These are phyloP conservation scores for Haplochromis burtoni DNA, from an alignment of 2,113 vertebrate genomes.

Conservation along the genomic window DNA sequence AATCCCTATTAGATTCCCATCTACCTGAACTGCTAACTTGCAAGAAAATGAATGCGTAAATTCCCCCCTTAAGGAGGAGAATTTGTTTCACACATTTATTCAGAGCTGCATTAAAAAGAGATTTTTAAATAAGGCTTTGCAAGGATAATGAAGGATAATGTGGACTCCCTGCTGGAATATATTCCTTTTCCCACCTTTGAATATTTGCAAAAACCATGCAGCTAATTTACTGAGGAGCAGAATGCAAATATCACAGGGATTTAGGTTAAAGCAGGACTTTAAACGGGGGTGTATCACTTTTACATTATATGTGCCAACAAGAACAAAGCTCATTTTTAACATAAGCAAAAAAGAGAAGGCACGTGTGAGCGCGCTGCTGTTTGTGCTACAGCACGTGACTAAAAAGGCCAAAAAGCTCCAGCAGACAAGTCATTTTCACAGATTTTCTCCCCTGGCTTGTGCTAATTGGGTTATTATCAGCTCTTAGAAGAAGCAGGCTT, in stretches of 20 bases:
- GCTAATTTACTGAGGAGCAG: conserved; percentile 1
- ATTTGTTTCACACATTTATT: conserved; percentile 8
- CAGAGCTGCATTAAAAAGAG: neutral
- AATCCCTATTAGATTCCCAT: neutral
- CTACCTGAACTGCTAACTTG: conserved; percentile 19
- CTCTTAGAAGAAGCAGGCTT: neutral
- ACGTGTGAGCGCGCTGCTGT: neutral
- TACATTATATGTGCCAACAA: neutral
- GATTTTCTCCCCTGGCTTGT: neutral
- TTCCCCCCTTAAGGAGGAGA: neutral
- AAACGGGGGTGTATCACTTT: neutral
- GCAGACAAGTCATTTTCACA: neutral
- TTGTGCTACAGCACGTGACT: neutral
- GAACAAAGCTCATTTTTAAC: neutral
- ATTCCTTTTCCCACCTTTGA: neutral
- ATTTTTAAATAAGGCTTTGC: conserved; percentile 21
- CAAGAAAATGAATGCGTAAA: conserved; percentile 13
- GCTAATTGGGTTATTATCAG: neutral
- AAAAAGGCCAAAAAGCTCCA: neutral
- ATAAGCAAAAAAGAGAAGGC: neutral
- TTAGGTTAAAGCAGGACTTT: neutral
- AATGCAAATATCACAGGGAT: neutral
- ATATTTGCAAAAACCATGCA: neutral
- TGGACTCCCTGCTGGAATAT: neutral
- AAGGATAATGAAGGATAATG: conserved; percentile 35